phyloP scores from a whole-genome alignment of 2,888 invertebrate genomes.

The Artemia sinica region DNA sequence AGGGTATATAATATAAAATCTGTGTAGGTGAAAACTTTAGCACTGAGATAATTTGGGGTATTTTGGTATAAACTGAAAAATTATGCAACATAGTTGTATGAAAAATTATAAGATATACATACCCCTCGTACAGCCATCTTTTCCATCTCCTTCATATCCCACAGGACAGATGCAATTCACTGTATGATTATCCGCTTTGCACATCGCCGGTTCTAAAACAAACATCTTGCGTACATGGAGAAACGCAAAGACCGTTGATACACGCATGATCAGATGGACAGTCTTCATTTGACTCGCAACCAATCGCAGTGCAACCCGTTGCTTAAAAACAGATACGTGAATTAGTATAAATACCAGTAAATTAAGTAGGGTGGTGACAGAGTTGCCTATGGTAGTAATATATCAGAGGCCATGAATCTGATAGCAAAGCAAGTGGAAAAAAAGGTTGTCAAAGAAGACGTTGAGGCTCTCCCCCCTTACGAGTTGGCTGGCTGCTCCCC shows the following conservation, averaged over 20 bases:
- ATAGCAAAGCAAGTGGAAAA: too few relatives aligned
- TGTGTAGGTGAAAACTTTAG: too few relatives aligned
- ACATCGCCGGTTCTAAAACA: slow-evolving; percentile 62
- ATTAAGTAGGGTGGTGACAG: too few relatives aligned
- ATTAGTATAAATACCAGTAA: too few relatives aligned
- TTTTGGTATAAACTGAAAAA: too few relatives aligned
- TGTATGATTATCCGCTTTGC: slow-evolving; percentile 60
- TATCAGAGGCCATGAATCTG: too few relatives aligned
- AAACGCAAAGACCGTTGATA: slow-evolving; percentile 63
- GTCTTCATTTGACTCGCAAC: slow-evolving; percentile 68
- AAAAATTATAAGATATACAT: slow-evolving; percentile 21
- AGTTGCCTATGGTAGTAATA: too few relatives aligned
- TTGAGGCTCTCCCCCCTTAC: too few relatives aligned
- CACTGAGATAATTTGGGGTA: too few relatives aligned
- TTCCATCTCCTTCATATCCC: slow-evolving; percentile 43
- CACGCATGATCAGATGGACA: slow-evolving; percentile 71
- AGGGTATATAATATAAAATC: too few relatives aligned
- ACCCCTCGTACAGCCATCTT: slow-evolving; percentile 28
- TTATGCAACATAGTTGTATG: neutral
- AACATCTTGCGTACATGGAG: slow-evolving; percentile 60
- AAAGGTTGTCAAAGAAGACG: too few relatives aligned
- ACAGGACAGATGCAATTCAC: slow-evolving; percentile 66
- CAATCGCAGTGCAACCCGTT: slow-evolving; percentile 38
- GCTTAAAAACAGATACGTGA: neutral
- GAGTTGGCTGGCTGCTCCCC: too few relatives aligned